A percentile compares a stretch with the other conserved stretches of the same genome.
phyloP scores from a whole-genome alignment of 1,140 invertebrate genomes.

The Nebria ingens region DNA sequence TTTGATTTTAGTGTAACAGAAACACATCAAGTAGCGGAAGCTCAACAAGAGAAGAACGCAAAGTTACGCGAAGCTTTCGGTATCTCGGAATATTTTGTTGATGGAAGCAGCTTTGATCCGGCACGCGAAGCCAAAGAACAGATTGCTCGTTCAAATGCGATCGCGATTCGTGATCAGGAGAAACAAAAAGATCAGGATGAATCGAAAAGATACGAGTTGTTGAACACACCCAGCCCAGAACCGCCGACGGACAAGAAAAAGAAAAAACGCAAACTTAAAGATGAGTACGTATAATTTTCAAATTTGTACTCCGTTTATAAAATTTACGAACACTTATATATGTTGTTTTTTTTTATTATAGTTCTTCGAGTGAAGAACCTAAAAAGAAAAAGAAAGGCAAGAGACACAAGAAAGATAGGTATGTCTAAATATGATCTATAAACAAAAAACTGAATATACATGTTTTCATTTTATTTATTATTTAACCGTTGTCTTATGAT shows the following conservation, averaged over 20 bases:
- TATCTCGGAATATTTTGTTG: constrained; percentile 86
- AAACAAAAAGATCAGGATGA: constrained; percentile 37
- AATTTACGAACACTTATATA: too few species aligned
- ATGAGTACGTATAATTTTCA: constrained; percentile 19
- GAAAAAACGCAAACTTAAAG: constrained; percentile 40
- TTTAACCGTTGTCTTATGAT: constrained; percentile 13
- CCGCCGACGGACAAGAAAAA: constrained; percentile 31
- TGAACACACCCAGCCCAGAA: constrained; percentile 46
- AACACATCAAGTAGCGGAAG: constrained; percentile 90
- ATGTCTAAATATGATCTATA: too few species aligned
- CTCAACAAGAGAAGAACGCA: constrained; percentile 93
- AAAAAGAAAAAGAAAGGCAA: constrained; percentile 61
- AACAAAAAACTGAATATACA: too few species aligned
- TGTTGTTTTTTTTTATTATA: constrained; percentile 31
- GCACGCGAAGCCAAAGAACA: constrained; percentile 71
- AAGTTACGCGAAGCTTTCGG: constrained; percentile 87
- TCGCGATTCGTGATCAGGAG: constrained; percentile 31
- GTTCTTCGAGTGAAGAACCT: constrained; percentile 46
- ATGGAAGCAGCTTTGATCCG: constrained; percentile 86
- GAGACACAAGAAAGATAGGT: constrained; percentile 59
- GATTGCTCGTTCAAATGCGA: constrained; percentile 44
- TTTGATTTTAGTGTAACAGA: constrained; percentile 70
- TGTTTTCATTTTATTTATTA: constrained; percentile 20
- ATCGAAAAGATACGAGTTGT: constrained; percentile 48
- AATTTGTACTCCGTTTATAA: too few species aligned